A percentile compares a stretch with the other conserved stretches of the same genome.
Evolutionary conservation across 1,140 invertebrate species (phyloP).

Genomic region (Metopolophium dirhodum): DNA sequence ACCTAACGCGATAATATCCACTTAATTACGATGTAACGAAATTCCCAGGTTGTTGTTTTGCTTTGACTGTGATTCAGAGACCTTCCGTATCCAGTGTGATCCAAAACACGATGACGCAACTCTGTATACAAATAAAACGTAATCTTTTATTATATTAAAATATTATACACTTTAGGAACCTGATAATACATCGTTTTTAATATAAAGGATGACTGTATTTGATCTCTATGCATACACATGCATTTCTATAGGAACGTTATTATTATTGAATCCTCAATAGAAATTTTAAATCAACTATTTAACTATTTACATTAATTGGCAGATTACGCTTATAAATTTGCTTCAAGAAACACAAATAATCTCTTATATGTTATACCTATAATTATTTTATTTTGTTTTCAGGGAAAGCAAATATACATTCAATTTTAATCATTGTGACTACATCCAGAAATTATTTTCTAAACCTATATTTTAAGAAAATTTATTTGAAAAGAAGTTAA

Average conservation of each 20-base stretch:
- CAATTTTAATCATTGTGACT: neutral
- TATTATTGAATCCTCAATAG: neutral
- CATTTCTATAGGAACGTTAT: no score
- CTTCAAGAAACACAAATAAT: neutral
- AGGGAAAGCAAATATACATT: neutral
- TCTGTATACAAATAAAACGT: neutral
- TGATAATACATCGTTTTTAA: neutral
- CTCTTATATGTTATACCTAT: neutral
- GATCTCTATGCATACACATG: no score
- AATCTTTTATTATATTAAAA: neutral
- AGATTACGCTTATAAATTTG: no score
- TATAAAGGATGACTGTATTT: no score
- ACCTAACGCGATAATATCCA: neutral
- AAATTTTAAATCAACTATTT: neutral
- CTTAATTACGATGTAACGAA: neutral
- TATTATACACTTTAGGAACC: neutral
- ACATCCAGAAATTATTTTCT: no score
- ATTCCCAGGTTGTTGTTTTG: neutral
- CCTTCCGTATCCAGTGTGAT: neutral
- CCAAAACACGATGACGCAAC: neutral
- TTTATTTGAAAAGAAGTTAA: no score
- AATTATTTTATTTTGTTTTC: neutral
- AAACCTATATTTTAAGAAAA: no score
- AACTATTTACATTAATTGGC: neutral
- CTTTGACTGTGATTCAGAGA: neutral